Evolutionary conservation across 2,888 invertebrate genomes (phyloP).

Genomic region (Orthosia gothica): DNA sequence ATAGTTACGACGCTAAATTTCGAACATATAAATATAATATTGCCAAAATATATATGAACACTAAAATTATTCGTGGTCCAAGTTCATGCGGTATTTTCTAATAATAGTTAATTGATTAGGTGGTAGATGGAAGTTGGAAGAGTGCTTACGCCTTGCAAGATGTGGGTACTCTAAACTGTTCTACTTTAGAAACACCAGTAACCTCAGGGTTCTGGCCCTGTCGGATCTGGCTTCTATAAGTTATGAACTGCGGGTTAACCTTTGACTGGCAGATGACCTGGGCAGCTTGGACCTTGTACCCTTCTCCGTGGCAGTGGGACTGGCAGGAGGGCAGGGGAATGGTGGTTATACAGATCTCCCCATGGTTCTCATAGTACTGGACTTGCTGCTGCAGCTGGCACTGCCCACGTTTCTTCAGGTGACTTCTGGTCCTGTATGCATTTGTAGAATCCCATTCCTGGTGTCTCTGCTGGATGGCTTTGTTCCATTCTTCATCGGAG

Average conservation of each 20-base stretch:
- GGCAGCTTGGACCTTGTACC: constrained; percentile 84
- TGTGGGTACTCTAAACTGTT: constrained; percentile 83
- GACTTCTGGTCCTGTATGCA: constrained; percentile 82
- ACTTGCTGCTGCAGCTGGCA: constrained; percentile 86
- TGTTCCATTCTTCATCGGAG: constrained; percentile 81
- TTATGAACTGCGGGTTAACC: constrained; percentile 79
- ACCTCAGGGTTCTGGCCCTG: constrained; percentile 85
- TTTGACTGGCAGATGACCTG: constrained; percentile 84
- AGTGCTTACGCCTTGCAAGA: constrained; percentile 80
- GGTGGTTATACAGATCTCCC: constrained; percentile 92
- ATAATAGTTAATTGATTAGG: not conserved
- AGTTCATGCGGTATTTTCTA: constrained; percentile 36
- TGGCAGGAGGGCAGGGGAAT: constrained; percentile 91
- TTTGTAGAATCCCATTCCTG: constrained; percentile 74
- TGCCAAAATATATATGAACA: constrained; percentile 57
- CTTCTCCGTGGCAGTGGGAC: constrained; percentile 84
- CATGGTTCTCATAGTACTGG: constrained; percentile 89
- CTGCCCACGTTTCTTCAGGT: constrained; percentile 72
- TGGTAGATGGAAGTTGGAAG: not conserved
- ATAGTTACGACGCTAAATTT: constrained; percentile 32
- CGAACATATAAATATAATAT: constrained; percentile 70
- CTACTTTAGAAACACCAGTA: constrained; percentile 77
- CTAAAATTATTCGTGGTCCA: constrained; percentile 52
- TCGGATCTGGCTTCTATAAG: constrained; percentile 81
- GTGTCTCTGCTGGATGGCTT: constrained; percentile 71